Percentiles rank a stretch among this genome's conserved stretches.
These are phyloP conservation scores for Drosophila nebulosa DNA, from an alignment of 1,140 invertebrate genomes.

Conservation along the genomic window DNA sequence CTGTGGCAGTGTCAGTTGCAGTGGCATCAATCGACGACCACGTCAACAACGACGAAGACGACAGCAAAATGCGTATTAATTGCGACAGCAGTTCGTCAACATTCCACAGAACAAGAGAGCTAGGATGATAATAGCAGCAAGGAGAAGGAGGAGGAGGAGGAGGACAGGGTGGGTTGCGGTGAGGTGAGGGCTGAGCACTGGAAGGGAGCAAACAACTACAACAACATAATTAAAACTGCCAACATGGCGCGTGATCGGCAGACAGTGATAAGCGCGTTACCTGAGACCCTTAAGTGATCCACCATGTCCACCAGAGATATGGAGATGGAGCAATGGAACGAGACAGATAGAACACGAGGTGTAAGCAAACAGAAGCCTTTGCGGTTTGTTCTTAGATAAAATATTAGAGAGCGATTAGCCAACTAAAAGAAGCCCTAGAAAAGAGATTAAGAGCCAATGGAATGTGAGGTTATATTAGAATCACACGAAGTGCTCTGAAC, in stretches of 20 bases:
- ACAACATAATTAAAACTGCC: conserved; percentile 74
- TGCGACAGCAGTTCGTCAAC: conserved; percentile 75
- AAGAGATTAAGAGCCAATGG: no score
- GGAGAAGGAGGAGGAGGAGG: not conserved
- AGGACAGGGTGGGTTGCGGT: not conserved
- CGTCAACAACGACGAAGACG: conserved; percentile 23
- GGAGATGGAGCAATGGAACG: no score
- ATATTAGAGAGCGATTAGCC: not conserved
- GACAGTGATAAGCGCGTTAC: conserved; percentile 61
- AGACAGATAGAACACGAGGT: not conserved
- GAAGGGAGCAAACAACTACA: conserved; percentile 16
- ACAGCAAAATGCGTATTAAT: conserved; percentile 69
- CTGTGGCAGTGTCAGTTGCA: conserved; percentile 58
- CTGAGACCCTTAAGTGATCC: conserved; percentile 23
- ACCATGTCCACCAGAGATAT: not conserved
- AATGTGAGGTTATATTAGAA: no score
- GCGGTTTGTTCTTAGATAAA: conserved; percentile 41
- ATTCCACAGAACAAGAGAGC: conserved; percentile 42
- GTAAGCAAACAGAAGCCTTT: conserved; percentile 40
- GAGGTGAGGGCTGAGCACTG: not conserved
- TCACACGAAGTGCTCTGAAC: no score
- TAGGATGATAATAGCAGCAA: not conserved
- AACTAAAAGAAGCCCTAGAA: conserved; percentile 13
- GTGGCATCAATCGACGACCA: conserved; percentile 26
- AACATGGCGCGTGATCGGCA: conserved; percentile 74